Conservation (phyloP, 2,888 invertebrate species). For the Athalia rosae region DNA sequence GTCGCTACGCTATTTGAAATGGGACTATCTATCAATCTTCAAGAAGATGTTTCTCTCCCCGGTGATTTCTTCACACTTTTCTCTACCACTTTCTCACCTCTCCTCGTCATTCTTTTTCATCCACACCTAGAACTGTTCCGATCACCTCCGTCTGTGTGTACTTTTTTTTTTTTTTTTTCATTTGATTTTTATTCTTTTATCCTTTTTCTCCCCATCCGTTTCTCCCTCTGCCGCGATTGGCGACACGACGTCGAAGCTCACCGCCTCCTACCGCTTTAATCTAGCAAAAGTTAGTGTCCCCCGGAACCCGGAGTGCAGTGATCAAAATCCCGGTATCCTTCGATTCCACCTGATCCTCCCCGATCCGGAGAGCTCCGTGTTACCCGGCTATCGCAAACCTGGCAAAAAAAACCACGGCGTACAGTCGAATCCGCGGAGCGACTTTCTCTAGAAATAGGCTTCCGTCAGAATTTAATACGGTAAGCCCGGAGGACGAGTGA, state of each 20-base stretch:
- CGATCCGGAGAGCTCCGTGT: constrained; percentile 13
- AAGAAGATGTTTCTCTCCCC: constrained; percentile 32
- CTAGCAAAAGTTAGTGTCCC: constrained; percentile 21
- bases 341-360: constrained; percentile 29
- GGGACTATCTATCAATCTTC: constrained; percentile 37
- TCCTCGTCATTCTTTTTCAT: constrained; percentile 18
- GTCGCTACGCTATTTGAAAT: constrained; percentile 15
- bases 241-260: background rate
- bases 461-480: constrained; percentile 3
- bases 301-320: constrained; percentile 39
- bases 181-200: too few species aligned
- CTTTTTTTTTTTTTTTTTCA: too few species aligned
- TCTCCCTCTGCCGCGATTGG: background rate
- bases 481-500: background rate
- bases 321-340: constrained; percentile 36
- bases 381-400: constrained; percentile 13
- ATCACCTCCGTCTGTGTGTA: background rate
- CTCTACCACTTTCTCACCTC: constrained; percentile 9
- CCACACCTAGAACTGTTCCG: constrained; percentile 1
- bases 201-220: background rate
- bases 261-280: constrained; percentile 23
- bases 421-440: background rate
- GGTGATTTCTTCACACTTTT: constrained; percentile 13
- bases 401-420: constrained; percentile 17
- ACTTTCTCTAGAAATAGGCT: constrained; percentile 9